A percentile compares a stretch with the other conserved stretches of the same genome.
Conservation (phyloP, 2,797 vertebrate genomes). For the Ceryle rudis region DNA sequence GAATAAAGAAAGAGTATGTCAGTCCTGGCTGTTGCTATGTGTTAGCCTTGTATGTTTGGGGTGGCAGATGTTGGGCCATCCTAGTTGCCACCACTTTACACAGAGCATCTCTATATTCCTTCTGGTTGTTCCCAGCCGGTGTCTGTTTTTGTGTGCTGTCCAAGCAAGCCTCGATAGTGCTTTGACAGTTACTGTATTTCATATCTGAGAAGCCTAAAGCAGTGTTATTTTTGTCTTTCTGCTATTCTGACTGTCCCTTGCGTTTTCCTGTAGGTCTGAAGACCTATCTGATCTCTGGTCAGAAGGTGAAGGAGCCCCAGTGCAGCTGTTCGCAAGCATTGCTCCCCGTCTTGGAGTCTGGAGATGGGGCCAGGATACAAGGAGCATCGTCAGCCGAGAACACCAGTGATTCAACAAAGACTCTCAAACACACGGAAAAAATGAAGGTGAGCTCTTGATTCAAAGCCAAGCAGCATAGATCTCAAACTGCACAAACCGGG, state of each 20-base stretch:
- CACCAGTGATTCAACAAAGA: slow-evolving; percentile 61
- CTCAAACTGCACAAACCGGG: neutral
- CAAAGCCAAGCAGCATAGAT: neutral
- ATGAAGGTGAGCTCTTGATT: slow-evolving; percentile 79
- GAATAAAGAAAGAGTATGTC: neutral
- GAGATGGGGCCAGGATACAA: slow-evolving; percentile 76
- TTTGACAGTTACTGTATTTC: neutral
- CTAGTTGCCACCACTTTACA: neutral
- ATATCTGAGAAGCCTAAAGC: neutral
- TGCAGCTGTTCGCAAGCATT: slow-evolving; percentile 87
- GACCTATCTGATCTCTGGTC: slow-evolving; percentile 93
- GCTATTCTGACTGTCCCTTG: slow-evolving; percentile 42
- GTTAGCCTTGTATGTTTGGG: neutral
- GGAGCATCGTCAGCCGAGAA: slow-evolving; percentile 73
- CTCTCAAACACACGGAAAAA: slow-evolving; percentile 77
- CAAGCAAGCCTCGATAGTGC: fast-evolving
- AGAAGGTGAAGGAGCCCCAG: slow-evolving; percentile 83
- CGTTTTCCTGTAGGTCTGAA: slow-evolving; percentile 84
- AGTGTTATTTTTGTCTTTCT: neutral
- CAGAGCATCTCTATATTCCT: neutral
- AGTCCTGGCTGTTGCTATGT: neutral
- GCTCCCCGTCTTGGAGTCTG: slow-evolving; percentile 77
- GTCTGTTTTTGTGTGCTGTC: neutral
- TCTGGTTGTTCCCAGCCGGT: neutral
- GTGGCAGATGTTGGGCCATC: neutral